Evolutionary conservation across 2,113 vertebrate species (phyloP).

Genomic region (Pyrgilauda ruficollis): DNA sequence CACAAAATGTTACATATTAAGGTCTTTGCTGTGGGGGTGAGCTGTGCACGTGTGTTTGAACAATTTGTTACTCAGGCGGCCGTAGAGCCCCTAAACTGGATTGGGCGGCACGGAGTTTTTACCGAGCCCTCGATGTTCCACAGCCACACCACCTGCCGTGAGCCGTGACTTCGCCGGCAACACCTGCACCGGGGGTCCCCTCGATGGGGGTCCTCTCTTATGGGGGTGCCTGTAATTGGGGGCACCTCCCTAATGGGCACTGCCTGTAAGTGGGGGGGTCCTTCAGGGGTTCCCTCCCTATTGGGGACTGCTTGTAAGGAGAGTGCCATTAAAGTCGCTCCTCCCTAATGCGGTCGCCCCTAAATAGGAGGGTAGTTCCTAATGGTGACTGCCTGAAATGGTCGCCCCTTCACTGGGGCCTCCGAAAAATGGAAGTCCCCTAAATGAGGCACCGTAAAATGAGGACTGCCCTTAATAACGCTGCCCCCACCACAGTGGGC

Average conservation of each 20-base stretch:
- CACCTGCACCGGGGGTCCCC: not conserved
- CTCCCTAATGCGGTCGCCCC: not conserved
- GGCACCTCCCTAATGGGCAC: too few species aligned
- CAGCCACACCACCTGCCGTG: rapidly evolving
- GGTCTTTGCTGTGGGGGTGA: rapidly evolving
- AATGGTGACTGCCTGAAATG: not conserved
- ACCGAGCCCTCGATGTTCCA: rapidly evolving
- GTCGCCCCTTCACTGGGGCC: not conserved
- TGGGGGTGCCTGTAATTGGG: too few species aligned
- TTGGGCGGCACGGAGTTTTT: rapidly evolving
- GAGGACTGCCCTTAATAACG: too few species aligned
- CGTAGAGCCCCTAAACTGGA: not conserved
- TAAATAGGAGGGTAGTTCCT: not conserved
- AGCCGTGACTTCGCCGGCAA: rapidly evolving
- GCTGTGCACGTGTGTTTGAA: not conserved
- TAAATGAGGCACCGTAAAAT: not conserved
- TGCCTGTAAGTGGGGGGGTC: too few species aligned
- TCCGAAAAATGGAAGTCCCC: too few species aligned
- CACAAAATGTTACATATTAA: not conserved
- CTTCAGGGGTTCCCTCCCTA: too few species aligned
- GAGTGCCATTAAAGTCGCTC: not conserved
- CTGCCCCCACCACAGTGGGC: rapidly evolving
- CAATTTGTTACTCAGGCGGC: not conserved
- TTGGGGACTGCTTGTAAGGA: not conserved
- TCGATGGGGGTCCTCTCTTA: rapidly evolving